Evolutionary conservation across 2,797 vertebrate genomes (phyloP), one percentile per base, ranked within the genome.

Genomic region (Anomalospiza imberbis): DNA sequence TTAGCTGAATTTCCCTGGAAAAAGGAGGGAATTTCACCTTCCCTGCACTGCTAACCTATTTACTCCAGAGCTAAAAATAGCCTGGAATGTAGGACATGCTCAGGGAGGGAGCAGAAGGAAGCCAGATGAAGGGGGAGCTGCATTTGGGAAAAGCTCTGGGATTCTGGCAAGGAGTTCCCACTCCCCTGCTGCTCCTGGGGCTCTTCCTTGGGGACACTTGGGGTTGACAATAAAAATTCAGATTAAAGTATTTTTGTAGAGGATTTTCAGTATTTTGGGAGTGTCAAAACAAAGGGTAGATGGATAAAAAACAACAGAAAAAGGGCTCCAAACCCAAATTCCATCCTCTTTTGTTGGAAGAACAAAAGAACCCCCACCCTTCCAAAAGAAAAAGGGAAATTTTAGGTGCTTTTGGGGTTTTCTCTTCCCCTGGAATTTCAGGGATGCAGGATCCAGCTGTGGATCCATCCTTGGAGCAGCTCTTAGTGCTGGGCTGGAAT

Each of bases 31-130:
- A 71, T 94, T 88, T 66, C 93, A 67, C 93, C 72, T 85, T 90
- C 92, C 92, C 93, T 20, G 74, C 88, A 32, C 94, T 57, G 62
- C 66, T 88, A 57, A 94, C 96, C 97, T 62, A 91, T 87, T 96
- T 94, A 76, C 8, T 68, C 2, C 2, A 0, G 21, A 8, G 88
- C 96, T 95, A 94, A 96, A 95, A 96, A 96, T 96, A 97, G 78
- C 66, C n/a, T 4, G 21, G 8, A 92, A 97, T 96, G 86, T 96
- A 91, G 97, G 96, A 13, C 96, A 79, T 4, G 13, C 50, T 25
- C 13, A 1, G 83, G 71, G 75, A 91, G 72, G 36, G 66, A 70
- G 29, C 85, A 48, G 66, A 4, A 80, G 74, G 75, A 53, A 19
- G 13, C 3, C 0, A 7, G 65, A 11, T 60, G 83, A 79, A 90